A percentile compares a stretch with the other conserved stretches of the same genome.
phyloP scores from a whole-genome alignment of 2,113 vertebrate genomes.

The Trogon surrucura region DNA sequence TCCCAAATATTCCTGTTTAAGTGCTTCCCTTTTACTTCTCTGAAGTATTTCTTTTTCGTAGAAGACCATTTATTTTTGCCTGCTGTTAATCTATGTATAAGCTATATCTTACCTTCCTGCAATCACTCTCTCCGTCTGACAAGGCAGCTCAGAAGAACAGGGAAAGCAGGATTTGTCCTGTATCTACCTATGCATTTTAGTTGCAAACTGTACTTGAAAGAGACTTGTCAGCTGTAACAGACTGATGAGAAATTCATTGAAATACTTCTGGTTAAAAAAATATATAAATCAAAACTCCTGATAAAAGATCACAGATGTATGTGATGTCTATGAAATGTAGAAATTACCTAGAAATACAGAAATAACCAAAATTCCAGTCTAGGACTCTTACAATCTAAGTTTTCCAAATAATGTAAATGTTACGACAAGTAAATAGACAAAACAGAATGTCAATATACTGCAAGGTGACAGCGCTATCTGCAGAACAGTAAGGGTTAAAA shows the following conservation, averaged over 20 bases:
- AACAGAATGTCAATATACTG: background rate
- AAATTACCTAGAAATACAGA: background rate
- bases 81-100: background rate
- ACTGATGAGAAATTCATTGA: background rate
- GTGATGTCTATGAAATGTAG: background rate
- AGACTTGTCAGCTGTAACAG: background rate
- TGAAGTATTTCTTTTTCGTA: background rate
- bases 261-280: background rate
- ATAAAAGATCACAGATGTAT: background rate
- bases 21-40: background rate
- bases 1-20: background rate
- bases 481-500: slow-evolving; percentile 13
- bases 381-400: background rate
- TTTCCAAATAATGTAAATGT: background rate
- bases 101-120: background rate
- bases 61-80: slow-evolving; percentile 5
- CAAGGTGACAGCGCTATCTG: background rate
- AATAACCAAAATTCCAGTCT: background rate
- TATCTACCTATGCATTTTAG: background rate
- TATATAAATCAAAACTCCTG: background rate
- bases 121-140: background rate
- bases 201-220: background rate
- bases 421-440: background rate
- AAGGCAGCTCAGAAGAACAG: background rate
- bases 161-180: background rate